Evolutionary conservation across 2,888 invertebrate genomes (phyloP).

Genomic region (Melieria picta): DNA sequence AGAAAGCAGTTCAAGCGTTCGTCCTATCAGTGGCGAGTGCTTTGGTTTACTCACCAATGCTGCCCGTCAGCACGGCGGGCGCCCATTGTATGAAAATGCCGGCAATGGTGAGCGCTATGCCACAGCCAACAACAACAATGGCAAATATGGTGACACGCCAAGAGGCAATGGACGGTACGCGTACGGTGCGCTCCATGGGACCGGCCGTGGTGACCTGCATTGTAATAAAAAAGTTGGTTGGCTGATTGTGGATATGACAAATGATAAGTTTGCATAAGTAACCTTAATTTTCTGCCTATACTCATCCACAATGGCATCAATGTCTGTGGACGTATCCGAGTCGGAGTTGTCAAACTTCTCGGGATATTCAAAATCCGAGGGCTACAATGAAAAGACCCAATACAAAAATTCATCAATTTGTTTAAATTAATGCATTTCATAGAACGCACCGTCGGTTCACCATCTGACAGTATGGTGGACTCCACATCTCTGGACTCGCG

Average conservation of each 20-base stretch:
- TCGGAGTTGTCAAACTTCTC: slow-evolving; percentile 71
- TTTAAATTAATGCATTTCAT: neutral
- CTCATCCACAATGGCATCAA: slow-evolving; percentile 81
- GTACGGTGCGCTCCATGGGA: slow-evolving; percentile 62
- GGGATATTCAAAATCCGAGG: slow-evolving; percentile 62
- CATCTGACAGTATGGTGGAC: slow-evolving; percentile 63
- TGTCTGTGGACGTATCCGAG: slow-evolving; percentile 79
- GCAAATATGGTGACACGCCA: slow-evolving; percentile 64
- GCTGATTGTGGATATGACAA: neutral
- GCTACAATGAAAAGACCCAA: slow-evolving; percentile 44
- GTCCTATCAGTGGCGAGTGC: neutral
- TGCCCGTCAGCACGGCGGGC: slow-evolving; percentile 57
- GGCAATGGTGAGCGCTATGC: slow-evolving; percentile 56
- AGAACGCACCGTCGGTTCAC: slow-evolving; percentile 57
- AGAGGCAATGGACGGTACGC: slow-evolving; percentile 63
- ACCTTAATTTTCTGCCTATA: slow-evolving; percentile 79
- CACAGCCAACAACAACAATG: slow-evolving; percentile 56
- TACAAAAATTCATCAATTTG: neutral
- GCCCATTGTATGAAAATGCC: slow-evolving; percentile 56
- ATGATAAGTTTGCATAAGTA: slow-evolving; percentile 29
- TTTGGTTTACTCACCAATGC: slow-evolving; percentile 48
- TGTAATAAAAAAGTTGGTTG: neutral
- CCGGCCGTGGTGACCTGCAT: slow-evolving; percentile 65
- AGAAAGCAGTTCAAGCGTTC: neutral
- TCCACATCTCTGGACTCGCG: slow-evolving; percentile 61